Base-by-base conservation (phyloP, 2,797 vertebrate species). In the Lemur catta region DNA sequence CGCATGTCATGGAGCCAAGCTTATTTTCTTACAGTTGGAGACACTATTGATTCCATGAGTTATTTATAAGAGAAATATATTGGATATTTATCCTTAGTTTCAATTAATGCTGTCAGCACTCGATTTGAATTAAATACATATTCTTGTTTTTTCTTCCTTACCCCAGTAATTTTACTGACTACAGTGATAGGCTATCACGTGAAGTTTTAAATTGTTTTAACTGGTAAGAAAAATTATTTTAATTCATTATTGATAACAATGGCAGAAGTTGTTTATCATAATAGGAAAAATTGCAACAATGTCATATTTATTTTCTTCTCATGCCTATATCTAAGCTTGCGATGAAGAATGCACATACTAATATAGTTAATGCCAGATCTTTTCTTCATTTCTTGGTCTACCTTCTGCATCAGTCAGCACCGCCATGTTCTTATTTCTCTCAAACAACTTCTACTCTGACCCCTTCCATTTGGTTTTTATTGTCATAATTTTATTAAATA, bases 171-270 rank as follows among this genome's bases (percentile, higher is more conserved):
- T 93, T 84, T 43, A 50, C 69, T 92, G 50, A 91, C 67, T 84
- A 14, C 2, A 52, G 2, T 24, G 33, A 79, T 74, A 24, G 10
- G 7, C 38, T 88, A 50, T 20, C 43, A 72, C 43, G 22, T 57
- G 65, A 91, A 84, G 80, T 75, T 92, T 96, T 95, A 50, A 84
- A 61, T 78, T 84, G 28, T 15, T 81, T 94, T 89, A 89, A 38
- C 22, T 80, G 61, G 46, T 89, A 84, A 84, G 61, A 80, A 48
- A 78, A 76, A 57, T 38, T 52, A 63, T 88, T 89, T 74, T 57
- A 46, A 80, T 59, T 84, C 46, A 63, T 65, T 78, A 0, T 85
- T 94, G 65, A 59, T 75, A 75, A 46, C 52, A 92, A 22, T 85
- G 15, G 12, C 4, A 59, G 43, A 85, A 75, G 28, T 74, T 86